Percentiles rank a stretch among this genome's conserved stretches.
These are phyloP conservation scores for Exephanes ischioxanthus DNA, from an alignment of 2,888 invertebrate genomes.

Conservation along the genomic window DNA sequence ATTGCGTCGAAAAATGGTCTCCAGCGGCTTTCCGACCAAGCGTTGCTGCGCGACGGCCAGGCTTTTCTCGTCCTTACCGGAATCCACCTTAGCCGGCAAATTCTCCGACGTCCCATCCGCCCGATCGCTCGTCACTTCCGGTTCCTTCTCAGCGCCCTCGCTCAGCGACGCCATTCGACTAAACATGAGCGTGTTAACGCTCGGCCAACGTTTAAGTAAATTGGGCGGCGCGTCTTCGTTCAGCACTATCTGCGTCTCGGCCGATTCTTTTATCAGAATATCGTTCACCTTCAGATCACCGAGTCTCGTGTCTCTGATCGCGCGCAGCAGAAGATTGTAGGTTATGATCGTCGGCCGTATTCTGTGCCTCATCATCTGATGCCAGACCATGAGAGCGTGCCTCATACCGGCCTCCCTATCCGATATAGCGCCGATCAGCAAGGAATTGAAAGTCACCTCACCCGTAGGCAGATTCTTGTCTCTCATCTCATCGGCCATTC, in stretches of 20 bases:
- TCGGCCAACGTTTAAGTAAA: constrained; percentile 87
- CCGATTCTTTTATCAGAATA: constrained; percentile 57
- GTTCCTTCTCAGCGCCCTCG: background rate
- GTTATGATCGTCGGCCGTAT: constrained; percentile 90
- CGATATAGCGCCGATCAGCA: constrained; percentile 94
- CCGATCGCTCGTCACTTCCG: background rate
- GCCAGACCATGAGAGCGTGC: constrained; percentile 94
- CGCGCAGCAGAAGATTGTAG: constrained; percentile 93
- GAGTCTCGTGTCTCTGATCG: constrained; percentile 92
- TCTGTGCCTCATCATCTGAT: constrained; percentile 89
- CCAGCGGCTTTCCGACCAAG: constrained; percentile 54
- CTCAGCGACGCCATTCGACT: constrained; percentile 86
- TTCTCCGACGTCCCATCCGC: background rate
- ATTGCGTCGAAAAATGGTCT: constrained; percentile 85
- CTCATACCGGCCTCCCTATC: constrained; percentile 93
- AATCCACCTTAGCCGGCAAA: constrained; percentile 33
- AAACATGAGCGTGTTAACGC: constrained; percentile 82
- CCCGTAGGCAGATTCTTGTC: constrained; percentile 88
- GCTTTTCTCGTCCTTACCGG: background rate
- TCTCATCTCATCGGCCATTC: constrained; percentile 94
- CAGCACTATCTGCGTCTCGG: constrained; percentile 62
- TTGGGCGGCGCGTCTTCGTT: constrained; percentile 87
- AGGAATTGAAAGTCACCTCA: constrained; percentile 91
- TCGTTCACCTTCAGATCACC: constrained; percentile 86
- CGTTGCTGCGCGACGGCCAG: background rate